A percentile compares a stretch with the other conserved stretches of the same genome.
Conservation (phyloP, 2,888 invertebrate species). For the Apoderus coryli region DNA sequence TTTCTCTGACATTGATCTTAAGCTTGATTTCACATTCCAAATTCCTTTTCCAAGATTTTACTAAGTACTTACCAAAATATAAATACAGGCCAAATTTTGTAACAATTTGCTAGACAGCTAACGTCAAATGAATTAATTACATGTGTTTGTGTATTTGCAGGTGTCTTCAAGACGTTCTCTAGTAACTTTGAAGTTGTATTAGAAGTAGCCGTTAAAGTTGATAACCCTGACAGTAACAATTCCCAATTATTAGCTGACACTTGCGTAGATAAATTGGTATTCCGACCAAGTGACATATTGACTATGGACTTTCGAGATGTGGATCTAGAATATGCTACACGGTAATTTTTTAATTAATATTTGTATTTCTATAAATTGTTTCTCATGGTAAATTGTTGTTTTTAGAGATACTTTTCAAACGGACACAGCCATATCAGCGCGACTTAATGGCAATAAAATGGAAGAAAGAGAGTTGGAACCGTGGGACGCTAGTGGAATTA, state of each 20-base stretch:
- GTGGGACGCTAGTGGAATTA: slow-evolving; percentile 55
- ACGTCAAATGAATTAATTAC: slow-evolving; percentile 3
- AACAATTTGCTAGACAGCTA: no score
- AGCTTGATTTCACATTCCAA: no score
- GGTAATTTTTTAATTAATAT: slow-evolving; percentile 49
- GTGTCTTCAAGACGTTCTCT: slow-evolving; percentile 76
- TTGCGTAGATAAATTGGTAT: slow-evolving; percentile 65
- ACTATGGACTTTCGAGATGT: slow-evolving; percentile 70
- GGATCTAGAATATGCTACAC: slow-evolving; percentile 78
- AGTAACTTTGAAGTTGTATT: slow-evolving; percentile 74
- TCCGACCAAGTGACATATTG: slow-evolving; percentile 72
- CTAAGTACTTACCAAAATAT: no score
- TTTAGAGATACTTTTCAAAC: slow-evolving; percentile 64
- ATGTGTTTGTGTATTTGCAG: no score
- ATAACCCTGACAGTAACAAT: slow-evolving; percentile 40
- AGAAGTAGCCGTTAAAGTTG: slow-evolving; percentile 74
- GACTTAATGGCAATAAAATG: slow-evolving; percentile 38
- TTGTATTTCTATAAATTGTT: not conserved
- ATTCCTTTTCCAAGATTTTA: no score
- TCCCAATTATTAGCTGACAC: slow-evolving; percentile 47
- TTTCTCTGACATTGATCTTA: no score
- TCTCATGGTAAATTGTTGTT: not conserved
- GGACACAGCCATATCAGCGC: slow-evolving; percentile 70
- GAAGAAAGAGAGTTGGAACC: slow-evolving; percentile 77
- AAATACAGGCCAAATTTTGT: no score